Conservation (phyloP, 2,888 invertebrate genomes). For the Phyllotreta striolata region DNA sequence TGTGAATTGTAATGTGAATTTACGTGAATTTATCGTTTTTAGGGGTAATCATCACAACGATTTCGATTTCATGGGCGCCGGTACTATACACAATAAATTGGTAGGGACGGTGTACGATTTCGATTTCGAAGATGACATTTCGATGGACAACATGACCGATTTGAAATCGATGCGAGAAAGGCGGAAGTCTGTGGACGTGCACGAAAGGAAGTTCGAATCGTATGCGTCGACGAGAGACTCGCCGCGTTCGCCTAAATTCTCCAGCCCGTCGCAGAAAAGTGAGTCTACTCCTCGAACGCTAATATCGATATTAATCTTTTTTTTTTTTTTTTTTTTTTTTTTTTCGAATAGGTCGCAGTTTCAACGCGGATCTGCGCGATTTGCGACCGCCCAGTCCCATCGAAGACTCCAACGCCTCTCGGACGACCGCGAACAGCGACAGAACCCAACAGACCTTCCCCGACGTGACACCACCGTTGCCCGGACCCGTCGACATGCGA, state of each 20-base stretch:
- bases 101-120: conserved; percentile 89
- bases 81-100: conserved; percentile 81
- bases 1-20: conserved; percentile 1
- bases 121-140: conserved; percentile 84
- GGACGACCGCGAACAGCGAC: conserved; percentile 47
- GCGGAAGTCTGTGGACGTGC: conserved; percentile 76
- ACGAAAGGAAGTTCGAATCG: conserved; percentile 67
- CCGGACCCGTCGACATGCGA: conserved; percentile 90
- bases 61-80: conserved; percentile 65
- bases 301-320: background rate
- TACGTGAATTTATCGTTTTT: background rate
- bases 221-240: conserved; percentile 64
- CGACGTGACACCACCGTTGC: conserved; percentile 76
- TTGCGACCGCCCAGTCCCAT: conserved; percentile 64
- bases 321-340: conserved; percentile 6
- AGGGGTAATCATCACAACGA: conserved; percentile 42
- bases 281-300: background rate
- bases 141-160: conserved; percentile 75
- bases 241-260: conserved; percentile 67
- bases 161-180: conserved; percentile 81
- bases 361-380: conserved; percentile 62
- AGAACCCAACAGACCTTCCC: conserved; percentile 61
- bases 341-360: conserved; percentile 49
- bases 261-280: conserved; percentile 61
- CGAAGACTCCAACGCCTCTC: conserved; percentile 50